Conservation (phyloP, 2,888 invertebrate species). For the Ormyrus rosae region DNA sequence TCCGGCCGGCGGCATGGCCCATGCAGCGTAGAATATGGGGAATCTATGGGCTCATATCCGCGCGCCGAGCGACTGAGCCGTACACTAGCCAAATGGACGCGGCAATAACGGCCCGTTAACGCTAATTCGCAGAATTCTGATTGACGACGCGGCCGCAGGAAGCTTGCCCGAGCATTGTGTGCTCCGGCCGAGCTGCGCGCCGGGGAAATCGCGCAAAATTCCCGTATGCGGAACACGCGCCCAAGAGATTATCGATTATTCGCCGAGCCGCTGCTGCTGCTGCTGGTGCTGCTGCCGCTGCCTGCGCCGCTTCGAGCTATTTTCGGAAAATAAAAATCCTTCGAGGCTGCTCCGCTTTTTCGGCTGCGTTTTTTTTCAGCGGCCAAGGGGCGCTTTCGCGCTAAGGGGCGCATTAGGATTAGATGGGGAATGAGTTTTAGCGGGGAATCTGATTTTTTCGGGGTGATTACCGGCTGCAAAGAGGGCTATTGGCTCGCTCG, state of each 20-base stretch:
- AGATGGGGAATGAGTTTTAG: too few species aligned
- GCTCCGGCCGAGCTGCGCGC: neutral
- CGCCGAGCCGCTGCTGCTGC: neutral
- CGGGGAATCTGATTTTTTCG: too few species aligned
- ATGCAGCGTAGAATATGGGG: constrained; percentile 71
- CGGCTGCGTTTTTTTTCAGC: too few species aligned
- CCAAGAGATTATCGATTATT: constrained; percentile 34
- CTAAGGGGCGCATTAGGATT: neutral
- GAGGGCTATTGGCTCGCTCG: neutral
- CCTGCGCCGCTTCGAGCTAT: constrained; percentile 6
- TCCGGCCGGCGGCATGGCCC: constrained; percentile 60
- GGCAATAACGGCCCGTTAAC: constrained; percentile 76
- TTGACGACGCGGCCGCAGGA: constrained; percentile 69
- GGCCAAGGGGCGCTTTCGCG: neutral
- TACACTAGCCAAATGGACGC: constrained; percentile 75
- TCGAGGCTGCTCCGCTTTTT: too few species aligned
- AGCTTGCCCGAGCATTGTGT: neutral
- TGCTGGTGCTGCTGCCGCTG: too few species aligned
- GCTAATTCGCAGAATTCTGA: constrained; percentile 76
- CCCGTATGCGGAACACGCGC: constrained; percentile 47
- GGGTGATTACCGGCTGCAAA: too few species aligned
- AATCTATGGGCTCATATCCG: constrained; percentile 76
- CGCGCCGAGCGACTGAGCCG: constrained; percentile 69
- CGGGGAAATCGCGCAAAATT: constrained; percentile 45
- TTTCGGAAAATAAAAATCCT: constrained; percentile 19